phyloP scores from a whole-genome alignment of 2,888 invertebrate species.

The Lepetodrilus schrolli region DNA sequence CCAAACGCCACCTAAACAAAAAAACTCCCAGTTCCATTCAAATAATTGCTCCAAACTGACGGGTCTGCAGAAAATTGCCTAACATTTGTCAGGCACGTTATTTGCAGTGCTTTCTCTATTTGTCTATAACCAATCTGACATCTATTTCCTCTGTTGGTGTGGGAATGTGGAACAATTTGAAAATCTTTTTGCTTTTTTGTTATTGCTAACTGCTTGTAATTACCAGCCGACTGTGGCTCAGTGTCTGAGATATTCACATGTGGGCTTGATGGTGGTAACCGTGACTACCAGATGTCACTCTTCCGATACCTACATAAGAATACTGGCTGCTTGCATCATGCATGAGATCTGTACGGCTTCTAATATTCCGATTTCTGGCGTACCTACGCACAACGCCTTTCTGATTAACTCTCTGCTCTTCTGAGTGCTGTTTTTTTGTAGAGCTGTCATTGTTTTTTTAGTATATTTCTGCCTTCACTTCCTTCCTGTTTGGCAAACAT shows the following conservation, averaged over 20 bases:
- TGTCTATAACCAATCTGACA: constrained; percentile 21
- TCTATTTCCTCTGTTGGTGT: constrained; percentile 23
- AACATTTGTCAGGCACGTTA: constrained; percentile 21
- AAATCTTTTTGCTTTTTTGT: constrained; percentile 17
- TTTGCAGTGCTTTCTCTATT: constrained; percentile 21
- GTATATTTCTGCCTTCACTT: too few relatives aligned
- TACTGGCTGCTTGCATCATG: too few relatives aligned
- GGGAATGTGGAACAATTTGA: constrained; percentile 23
- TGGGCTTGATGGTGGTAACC: not conserved
- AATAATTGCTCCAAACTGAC: constrained; percentile 24
- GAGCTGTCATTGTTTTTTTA: too few relatives aligned
- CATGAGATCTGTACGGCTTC: too few relatives aligned
- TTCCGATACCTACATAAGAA: too few relatives aligned
- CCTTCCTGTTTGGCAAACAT: too few relatives aligned
- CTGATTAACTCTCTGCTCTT: too few relatives aligned
- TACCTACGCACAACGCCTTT: too few relatives aligned
- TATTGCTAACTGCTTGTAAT: not conserved
- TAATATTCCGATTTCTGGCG: too few relatives aligned
- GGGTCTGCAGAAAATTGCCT: not conserved
- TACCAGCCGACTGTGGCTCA: not conserved
- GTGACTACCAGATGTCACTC: too few relatives aligned
- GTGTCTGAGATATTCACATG: not conserved
- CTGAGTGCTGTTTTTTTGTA: too few relatives aligned
- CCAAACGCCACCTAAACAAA: constrained; percentile 16
- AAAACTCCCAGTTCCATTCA: constrained; percentile 8